Evolutionary conservation across 2,113 vertebrate species (phyloP), one percentile per base, ranked within the genome.

Genomic region (Notarius quadriscutis): DNA sequence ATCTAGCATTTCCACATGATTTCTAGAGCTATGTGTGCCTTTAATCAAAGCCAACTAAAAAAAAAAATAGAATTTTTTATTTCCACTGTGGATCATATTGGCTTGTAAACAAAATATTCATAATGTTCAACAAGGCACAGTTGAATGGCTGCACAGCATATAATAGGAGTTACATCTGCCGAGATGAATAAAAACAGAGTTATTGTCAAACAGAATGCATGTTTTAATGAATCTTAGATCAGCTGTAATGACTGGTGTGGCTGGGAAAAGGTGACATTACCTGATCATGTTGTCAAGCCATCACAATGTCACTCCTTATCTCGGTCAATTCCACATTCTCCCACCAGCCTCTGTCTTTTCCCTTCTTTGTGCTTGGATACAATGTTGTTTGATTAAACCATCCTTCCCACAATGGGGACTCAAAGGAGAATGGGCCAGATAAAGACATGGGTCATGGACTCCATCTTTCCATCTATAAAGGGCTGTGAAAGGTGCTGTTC

Each of bases 171-270:
- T 83, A 55, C 89, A 88, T 86, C 89, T 90, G 86, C 60, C 65
- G 87, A 82, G 1, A 81, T 80, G 86, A 90, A 92, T 90, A 91
- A 91, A 89, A 92, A 60, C 85, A 18, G 81, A 75, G 84, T 91
- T 91, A 89, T 91, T 87, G 86, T 88, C 67, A 50, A 81, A 90
- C 87, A 77, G 74, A 82, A 25, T 86, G 75, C 67, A 25, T 86
- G 90, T 83, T 53, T 91, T 91, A 84, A 81, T 72, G 1, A 78
- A 86, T 91, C 87, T 89, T 83, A 77, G 67, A 88, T 83, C 85
- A 81, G 85, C 89, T 92, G 84, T 92, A 93, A 94, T 92, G 92
- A 92, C 75, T 90, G 92, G 86, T 85, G 88, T 88, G 89, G 90
- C 85, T 81, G 67, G 90, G 65, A 86, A 83, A 89, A 88, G 91